These are phyloP conservation scores for Aegotheles bennettii DNA, from an alignment of 2,113 vertebrate genomes.

Conservation along the genomic window DNA sequence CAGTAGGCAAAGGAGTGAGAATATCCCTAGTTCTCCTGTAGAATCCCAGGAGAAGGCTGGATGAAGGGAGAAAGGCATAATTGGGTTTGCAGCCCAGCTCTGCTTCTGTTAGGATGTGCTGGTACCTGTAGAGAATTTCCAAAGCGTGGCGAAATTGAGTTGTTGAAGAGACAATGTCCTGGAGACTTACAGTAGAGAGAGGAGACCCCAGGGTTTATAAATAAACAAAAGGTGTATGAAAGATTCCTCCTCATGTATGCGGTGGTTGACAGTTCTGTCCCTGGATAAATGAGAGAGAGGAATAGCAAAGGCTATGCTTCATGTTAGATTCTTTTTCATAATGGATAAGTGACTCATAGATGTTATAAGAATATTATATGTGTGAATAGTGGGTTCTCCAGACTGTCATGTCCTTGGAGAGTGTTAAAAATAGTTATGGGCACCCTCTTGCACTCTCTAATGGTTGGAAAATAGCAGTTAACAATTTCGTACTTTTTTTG, in stretches of 20 bases:
- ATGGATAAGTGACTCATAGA: not conserved
- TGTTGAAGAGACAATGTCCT: not conserved
- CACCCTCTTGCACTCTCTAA: conserved; percentile 6
- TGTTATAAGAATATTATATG: not conserved
- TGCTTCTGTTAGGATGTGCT: not conserved
- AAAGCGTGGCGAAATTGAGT: not conserved
- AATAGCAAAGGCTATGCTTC: not conserved
- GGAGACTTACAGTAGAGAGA: not conserved
- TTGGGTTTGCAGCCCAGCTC: not conserved
- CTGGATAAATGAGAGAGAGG: not conserved
- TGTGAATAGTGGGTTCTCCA: conserved; percentile 16
- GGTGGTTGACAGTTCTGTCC: not conserved
- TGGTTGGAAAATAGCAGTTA: conserved; percentile 10
- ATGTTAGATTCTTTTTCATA: not conserved
- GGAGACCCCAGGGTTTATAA: not conserved
- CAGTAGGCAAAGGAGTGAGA: not conserved
- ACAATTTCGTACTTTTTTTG: not conserved
- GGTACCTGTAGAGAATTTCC: not conserved
- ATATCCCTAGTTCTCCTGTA: not conserved
- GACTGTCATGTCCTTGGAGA: conserved; percentile 13
- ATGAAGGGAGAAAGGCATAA: not conserved
- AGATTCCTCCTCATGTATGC: not conserved
- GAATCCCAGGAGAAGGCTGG: not conserved
- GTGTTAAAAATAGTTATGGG: conserved; percentile 8
- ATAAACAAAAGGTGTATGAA: not conserved